These are phyloP conservation scores for Trichonephila clavipes DNA, from an alignment of 1,140 invertebrate species.

Conservation along the genomic window DNA sequence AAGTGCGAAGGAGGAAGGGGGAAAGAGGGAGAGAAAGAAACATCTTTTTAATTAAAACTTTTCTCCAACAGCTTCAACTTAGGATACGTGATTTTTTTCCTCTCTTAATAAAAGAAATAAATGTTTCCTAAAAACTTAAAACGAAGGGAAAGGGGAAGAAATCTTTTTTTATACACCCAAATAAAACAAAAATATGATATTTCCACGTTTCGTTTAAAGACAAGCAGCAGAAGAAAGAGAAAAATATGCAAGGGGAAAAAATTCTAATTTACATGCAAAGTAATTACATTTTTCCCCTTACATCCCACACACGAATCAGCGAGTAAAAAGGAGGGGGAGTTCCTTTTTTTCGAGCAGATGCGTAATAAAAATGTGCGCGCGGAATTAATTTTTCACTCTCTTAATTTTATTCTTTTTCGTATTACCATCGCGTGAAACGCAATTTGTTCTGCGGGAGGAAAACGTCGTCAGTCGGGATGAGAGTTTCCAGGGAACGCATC, in stretches of 20 bases:
- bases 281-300: constrained; percentile 57
- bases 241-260: background rate
- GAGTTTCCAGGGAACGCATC: background rate
- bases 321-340: background rate
- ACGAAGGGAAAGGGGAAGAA: background rate
- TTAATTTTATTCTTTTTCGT: constrained; percentile 66
- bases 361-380: constrained; percentile 67
- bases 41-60: constrained; percentile 32
- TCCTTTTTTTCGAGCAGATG: background rate
- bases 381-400: constrained; percentile 73
- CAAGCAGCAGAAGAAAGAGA: background rate
- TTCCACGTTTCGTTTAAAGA: constrained; percentile 12
- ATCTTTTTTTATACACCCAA: background rate
- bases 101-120: constrained; percentile 3
- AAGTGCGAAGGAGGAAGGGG: background rate
- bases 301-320: constrained; percentile 40
- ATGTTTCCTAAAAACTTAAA: background rate
- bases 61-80: background rate
- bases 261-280: constrained; percentile 66
- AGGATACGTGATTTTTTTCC: background rate
- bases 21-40: background rate
- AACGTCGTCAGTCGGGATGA: constrained; percentile 50
- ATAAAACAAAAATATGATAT: constrained; percentile 36
- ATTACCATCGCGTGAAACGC: constrained; percentile 71
- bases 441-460: constrained; percentile 48